Base-by-base conservation (phyloP, 2,113 vertebrate species). In the Steatornis caripensis region DNA sequence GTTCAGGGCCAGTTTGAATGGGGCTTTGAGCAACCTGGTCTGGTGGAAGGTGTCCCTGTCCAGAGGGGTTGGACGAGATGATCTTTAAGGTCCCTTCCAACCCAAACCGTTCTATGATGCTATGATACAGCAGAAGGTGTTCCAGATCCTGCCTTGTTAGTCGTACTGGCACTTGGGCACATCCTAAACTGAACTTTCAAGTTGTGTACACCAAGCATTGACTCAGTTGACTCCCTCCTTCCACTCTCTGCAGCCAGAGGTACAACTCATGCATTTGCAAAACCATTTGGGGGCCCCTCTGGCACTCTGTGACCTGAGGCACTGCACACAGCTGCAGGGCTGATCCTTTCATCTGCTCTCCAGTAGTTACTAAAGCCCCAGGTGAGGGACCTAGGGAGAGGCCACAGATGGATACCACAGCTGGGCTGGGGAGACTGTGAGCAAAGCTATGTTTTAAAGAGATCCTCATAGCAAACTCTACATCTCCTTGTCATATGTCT, bases 271-370 rank as follows among this genome's bases (percentile, higher is more conserved):
- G 24, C 18, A 7, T 72, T 22, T 51, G 9, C 22, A 81, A n/a
- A 84, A 23, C 0, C 0, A 15, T 43, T 10, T 11, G 45, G 61
- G 17, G 15, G 34, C 12, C 32, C 39, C 21, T 61, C 23, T 64
- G 53, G 70, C 30, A 20, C 66, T 39, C 48, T 8, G 12, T 90
- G 74, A 51, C 90, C 43, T 5, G 19, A 87, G 84, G 55, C 74
- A 53, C 19, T 27, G 23, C 2, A 12, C 61, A 68, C 74, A 93
- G 65, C 94, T 91, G 74, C 26, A 45, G 60, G 43, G 23, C 48
- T 68, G 51, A 60, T 85, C 45, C 66, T 90, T 85, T 95, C 18
- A 53, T 93, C 61, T 76, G 26, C 36, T 60, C 45, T 55, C 12
- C 36, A 34, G 65, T 7, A 71, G 51, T 27, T 68, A 34, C 32